Evolutionary conservation across 2,113 vertebrate genomes (phyloP), one percentile per base, ranked within the genome.

Genomic region (Oncorhynchus mykiss): DNA sequence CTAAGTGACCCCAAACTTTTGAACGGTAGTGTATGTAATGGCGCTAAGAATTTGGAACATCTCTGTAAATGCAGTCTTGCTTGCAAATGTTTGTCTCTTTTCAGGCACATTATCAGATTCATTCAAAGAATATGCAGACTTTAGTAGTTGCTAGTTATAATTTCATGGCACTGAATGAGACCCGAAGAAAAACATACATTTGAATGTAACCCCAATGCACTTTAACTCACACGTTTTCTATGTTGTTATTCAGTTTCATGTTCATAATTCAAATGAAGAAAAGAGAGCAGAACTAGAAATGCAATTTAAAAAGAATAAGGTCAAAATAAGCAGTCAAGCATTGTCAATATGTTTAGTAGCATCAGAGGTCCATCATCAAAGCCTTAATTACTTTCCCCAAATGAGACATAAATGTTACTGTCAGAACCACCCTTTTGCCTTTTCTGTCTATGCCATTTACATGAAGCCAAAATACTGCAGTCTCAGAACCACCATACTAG

Each of bases 301-400:
- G 80, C 83, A 87, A 81, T 27, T 5, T 70, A 78, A 78, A 64
- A 51, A 82, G 11, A 81, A 74, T 18, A 31, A 83, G 67, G 54
- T 45, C 1, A 45, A 9, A 45, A 11, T 57, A 57, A 57, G 75
- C 81, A 84, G 79, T 77, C 75, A 27, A 82, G 80, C 81, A 83
- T 68, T 20, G 6, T 57, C 20, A 62, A 22, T 78, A 62, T 71
- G 60, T 69, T 79, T 80, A 72, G 64, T 66, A 66, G 22, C 27
- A 27, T 68, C 27, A 79, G 73, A 72, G 60, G 67, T 80, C 39
- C 12, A 71, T 54, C 65, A 45, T 71, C 66, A 78, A 78, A 71
- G 82, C 80, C 83, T 54, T 54, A 54, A 54, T 83, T 90, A 82
- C 78, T 81, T 81, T 85, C 81, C 39, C 39, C 39, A 45, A 45